Conservation (phyloP, 2,888 invertebrate species). For the Mylabris sibirica region DNA sequence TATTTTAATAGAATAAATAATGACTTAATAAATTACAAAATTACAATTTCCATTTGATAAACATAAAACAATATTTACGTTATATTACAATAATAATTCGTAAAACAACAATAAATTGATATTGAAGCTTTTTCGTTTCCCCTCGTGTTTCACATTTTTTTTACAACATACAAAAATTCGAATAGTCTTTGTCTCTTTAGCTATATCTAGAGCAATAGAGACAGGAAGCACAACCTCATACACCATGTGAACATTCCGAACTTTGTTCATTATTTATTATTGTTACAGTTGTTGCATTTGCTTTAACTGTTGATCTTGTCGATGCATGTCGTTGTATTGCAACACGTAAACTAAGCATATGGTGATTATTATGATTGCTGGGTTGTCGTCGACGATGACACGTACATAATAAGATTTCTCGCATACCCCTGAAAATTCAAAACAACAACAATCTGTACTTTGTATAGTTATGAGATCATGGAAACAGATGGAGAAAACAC, state of each 20-base stretch:
- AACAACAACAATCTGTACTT: background rate
- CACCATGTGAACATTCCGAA: constrained; percentile 55
- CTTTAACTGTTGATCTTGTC: constrained; percentile 53
- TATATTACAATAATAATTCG: background rate
- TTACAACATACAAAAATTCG: background rate
- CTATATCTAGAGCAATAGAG: constrained; percentile 51
- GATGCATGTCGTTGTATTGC: constrained; percentile 51
- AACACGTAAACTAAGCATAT: constrained; percentile 44
- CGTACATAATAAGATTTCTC: constrained; percentile 76
- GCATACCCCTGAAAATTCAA: constrained; percentile 72
- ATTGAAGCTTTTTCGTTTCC: background rate
- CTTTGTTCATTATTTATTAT: constrained; percentile 55
- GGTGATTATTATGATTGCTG: constrained; percentile 47
- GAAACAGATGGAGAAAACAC: too few relatives aligned
- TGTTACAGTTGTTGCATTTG: constrained; percentile 54
- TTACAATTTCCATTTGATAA: background rate
- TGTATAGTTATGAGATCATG: too few relatives aligned
- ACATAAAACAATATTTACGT: constrained; percentile 3
- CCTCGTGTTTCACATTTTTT: background rate
- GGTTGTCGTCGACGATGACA: constrained; percentile 51
- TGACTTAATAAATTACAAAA: background rate
- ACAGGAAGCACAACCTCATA: constrained; percentile 55
- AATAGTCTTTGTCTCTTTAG: constrained; percentile 36
- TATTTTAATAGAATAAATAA: background rate
- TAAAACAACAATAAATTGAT: background rate